These are phyloP conservation scores for Zaprionus kolodkinae DNA, from an alignment of 1,140 invertebrate species.

Conservation along the genomic window DNA sequence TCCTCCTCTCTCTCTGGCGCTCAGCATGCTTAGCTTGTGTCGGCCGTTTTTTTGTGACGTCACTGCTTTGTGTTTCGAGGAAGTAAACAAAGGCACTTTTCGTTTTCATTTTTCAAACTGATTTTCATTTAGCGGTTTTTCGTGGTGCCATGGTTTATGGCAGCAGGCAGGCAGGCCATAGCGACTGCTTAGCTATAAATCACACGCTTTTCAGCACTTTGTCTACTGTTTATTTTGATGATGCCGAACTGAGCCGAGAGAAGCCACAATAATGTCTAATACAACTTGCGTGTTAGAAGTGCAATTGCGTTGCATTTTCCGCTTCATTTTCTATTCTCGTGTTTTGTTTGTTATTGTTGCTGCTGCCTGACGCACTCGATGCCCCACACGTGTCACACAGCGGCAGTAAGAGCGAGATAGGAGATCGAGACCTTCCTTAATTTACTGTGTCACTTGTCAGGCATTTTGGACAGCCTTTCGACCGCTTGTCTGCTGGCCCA, in stretches of 20 bases:
- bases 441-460: constrained; percentile 71
- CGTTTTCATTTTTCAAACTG: constrained; percentile 18
- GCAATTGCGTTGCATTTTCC: constrained; percentile 67
- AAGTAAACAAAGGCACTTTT: constrained; percentile 65
- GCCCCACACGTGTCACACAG: constrained; percentile 53
- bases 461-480: constrained; percentile 54
- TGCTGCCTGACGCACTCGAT: constrained; percentile 44
- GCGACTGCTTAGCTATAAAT: constrained; percentile 68
- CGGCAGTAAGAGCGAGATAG: background rate
- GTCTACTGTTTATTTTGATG: constrained; percentile 63
- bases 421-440: constrained; percentile 33
- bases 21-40: constrained; percentile 33
- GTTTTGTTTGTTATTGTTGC: constrained; percentile 27
- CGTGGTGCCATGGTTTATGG: constrained; percentile 23
- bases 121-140: constrained; percentile 21
- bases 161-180: background rate
- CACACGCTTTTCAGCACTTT: constrained; percentile 69
- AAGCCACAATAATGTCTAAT: constrained; percentile 7
- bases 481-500: constrained; percentile 14
- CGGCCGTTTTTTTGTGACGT: constrained; percentile 51
- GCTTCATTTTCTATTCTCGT: constrained; percentile 11
- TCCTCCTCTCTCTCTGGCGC: background rate
- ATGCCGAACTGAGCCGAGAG: constrained; percentile 13
- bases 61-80: constrained; percentile 75
- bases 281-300: constrained; percentile 22